Conservation (phyloP, 1,140 invertebrate species). For the Panagrolaimus sp. region DNA sequence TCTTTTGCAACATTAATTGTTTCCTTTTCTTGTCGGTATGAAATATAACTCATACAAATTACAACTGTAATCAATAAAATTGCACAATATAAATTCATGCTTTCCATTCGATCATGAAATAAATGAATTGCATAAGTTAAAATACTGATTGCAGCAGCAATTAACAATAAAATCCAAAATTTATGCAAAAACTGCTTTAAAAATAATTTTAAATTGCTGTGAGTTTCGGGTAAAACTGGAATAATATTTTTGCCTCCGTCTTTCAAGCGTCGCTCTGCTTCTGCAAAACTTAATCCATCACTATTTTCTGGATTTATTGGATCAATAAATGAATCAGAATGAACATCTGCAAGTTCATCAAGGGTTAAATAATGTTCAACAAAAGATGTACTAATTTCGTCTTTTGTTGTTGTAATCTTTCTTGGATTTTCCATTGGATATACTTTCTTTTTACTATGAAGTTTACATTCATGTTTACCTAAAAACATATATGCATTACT, state of each 20-base stretch:
- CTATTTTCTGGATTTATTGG: conserved; percentile 33
- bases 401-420: background rate
- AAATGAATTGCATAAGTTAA: conserved; percentile 45
- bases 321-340: conserved; percentile 41
- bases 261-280: conserved; percentile 31
- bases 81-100: conserved; percentile 45
- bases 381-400: conserved; percentile 24
- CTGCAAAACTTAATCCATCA: conserved; percentile 36
- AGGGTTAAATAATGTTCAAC: conserved; percentile 33
- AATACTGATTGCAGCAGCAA: conserved; percentile 39
- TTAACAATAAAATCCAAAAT: conserved; percentile 46
- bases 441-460: no score
- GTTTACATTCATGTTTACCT: no score
- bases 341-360: conserved; percentile 34
- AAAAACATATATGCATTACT: no score
- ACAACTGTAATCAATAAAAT: conserved; percentile 42
- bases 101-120: conserved; percentile 27
- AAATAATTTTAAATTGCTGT: conserved; percentile 20
- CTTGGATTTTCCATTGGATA: no score
- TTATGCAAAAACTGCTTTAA: conserved; percentile 41
- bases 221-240: conserved; percentile 19
- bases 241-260: conserved; percentile 43
- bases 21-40: conserved; percentile 42
- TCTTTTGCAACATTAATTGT: conserved; percentile 31
- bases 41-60: conserved; percentile 39